Evolutionary conservation across 2,888 invertebrate genomes (phyloP).

Genomic region (Netelia virgata): DNA sequence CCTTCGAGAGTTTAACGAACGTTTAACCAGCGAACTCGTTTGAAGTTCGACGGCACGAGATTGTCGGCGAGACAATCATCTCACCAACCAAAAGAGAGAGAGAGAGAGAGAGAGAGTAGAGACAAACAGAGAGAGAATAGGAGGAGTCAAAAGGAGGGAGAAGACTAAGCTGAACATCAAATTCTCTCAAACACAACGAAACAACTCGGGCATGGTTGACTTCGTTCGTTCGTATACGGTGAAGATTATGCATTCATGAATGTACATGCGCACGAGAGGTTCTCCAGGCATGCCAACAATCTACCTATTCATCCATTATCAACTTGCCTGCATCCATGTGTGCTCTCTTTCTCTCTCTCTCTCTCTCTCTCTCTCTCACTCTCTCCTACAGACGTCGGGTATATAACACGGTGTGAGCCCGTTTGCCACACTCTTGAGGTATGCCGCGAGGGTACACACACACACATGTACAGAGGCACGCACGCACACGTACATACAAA

Average conservation of each 20-base stretch:
- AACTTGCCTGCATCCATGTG: background rate
- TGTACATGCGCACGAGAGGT: background rate
- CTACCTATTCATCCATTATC: constrained; percentile 20
- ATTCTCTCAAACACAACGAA: constrained; percentile 15
- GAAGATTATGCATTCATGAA: constrained; percentile 27
- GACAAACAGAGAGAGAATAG: background rate
- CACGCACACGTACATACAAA: constrained; percentile 8
- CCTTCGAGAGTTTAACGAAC: constrained; percentile 49
- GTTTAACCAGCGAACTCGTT: constrained; percentile 53
- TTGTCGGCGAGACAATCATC: constrained; percentile 17
- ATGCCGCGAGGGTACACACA: constrained; percentile 12
- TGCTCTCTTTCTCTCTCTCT: no score
- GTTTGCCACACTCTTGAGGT: constrained; percentile 21
- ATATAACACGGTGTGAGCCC: background rate
- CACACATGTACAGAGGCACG: background rate
- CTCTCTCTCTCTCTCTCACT: no score
- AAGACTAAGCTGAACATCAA: constrained; percentile 8
- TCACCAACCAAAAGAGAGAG: background rate
- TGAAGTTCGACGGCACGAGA: constrained; percentile 29
- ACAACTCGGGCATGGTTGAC: constrained; percentile 1
- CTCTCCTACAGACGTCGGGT: background rate
- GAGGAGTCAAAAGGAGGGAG: no score
- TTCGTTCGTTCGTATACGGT: background rate
- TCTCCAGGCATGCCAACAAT: constrained; percentile 26
- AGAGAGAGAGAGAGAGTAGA: background rate